These are phyloP conservation scores for Drosophila formosana DNA, from an alignment of 2,888 invertebrate species.

Conservation along the genomic window DNA sequence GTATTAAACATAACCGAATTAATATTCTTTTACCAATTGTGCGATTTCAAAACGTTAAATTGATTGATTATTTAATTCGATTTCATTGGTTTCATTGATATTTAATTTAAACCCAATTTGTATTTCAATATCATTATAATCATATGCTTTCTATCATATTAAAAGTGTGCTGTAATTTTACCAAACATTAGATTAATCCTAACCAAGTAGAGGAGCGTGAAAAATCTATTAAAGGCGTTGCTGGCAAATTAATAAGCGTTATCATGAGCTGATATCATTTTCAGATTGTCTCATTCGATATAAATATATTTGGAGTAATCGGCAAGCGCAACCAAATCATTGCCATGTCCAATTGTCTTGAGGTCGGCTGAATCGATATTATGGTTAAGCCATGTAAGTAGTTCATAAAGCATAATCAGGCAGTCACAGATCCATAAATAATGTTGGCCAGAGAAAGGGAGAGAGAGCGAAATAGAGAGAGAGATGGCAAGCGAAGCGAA, in stretches of 20 bases:
- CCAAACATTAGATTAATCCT: background rate
- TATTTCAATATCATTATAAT: no score
- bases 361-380: slow-evolving; percentile 12
- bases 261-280: slow-evolving; percentile 1
- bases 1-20: no score
- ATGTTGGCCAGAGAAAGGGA: slow-evolving; percentile 35
- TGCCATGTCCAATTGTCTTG: slow-evolving; percentile 44
- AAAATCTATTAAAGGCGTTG: slow-evolving; percentile 2
- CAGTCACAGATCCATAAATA: slow-evolving; percentile 74
- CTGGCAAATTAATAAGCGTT: slow-evolving; percentile 6
- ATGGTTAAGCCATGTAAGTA: slow-evolving; percentile 15
- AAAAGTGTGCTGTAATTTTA: no score
- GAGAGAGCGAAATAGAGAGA: background rate
- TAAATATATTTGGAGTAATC: slow-evolving; percentile 25
- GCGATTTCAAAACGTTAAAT: no score
- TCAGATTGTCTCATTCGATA: slow-evolving; percentile 26
- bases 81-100: no score
- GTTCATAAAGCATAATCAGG: slow-evolving; percentile 56
- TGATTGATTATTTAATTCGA: no score
- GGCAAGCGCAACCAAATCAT: slow-evolving; percentile 48
- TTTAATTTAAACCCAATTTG: no score
- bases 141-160: no score
- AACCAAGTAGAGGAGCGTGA: background rate
- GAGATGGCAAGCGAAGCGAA: slow-evolving; percentile 60
- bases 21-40: no score